Percentiles rank a stretch among this genome's conserved stretches.
Conservation (phyloP, 2,888 invertebrate species). For the Rutpela maculata region DNA sequence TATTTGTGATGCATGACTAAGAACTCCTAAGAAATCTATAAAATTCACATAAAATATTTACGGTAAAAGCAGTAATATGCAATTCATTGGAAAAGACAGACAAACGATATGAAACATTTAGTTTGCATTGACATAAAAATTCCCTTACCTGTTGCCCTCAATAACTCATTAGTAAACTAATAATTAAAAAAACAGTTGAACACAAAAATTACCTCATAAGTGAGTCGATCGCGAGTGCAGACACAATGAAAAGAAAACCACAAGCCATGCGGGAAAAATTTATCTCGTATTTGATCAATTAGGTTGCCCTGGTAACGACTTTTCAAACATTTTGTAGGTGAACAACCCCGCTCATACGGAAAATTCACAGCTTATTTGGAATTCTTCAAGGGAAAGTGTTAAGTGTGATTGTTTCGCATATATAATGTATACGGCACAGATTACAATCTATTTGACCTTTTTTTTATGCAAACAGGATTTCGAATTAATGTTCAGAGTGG, state of each 20-base stretch:
- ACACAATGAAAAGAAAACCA: conserved; percentile 46
- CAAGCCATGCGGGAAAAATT: conserved; percentile 63
- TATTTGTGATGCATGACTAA: neutral
- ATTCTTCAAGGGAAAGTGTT: conserved; percentile 25
- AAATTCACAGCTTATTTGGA: conserved; percentile 10
- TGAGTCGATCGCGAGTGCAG: conserved; percentile 24
- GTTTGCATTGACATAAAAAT: neutral
- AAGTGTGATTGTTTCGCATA: conserved; percentile 19
- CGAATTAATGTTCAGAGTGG: neutral
- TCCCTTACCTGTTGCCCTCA: conserved; percentile 45
- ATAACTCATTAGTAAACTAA: conserved; percentile 19
- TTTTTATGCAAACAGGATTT: neutral
- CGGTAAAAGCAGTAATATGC: neutral
- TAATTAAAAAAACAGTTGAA: conserved; percentile 24
- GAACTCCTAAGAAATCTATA: conserved; percentile 6
- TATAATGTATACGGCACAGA: neutral
- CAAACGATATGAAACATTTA: neutral
- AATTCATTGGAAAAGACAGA: neutral
- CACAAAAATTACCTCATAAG: conserved; percentile 32
- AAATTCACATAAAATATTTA: conserved; percentile 10
- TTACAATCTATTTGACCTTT: neutral
- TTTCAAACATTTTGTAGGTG: conserved; percentile 69
- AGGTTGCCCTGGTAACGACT: conserved; percentile 65
- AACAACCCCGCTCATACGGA: conserved; percentile 61
- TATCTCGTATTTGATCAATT: conserved; percentile 70